Conservation (phyloP, 2,113 vertebrate species). For the Haliaeetus leucogaster region DNA sequence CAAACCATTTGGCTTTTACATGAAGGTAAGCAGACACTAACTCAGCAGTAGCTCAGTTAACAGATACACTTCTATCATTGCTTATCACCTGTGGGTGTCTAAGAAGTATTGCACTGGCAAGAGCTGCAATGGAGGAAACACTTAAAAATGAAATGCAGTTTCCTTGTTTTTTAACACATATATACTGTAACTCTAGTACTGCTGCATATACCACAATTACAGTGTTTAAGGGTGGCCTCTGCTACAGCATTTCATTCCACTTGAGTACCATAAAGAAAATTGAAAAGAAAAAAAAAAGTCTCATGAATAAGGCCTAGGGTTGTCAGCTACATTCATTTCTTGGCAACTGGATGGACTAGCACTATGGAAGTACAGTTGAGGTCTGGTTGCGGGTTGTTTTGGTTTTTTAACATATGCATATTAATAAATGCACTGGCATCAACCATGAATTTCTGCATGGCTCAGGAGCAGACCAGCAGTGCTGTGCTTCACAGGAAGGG, state of each 20-base stretch:
- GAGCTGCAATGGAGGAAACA: not conserved
- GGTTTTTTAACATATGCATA: fast-evolving
- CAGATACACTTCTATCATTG: not conserved
- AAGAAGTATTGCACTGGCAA: not conserved
- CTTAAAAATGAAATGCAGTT: not conserved
- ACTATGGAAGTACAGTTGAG: not conserved
- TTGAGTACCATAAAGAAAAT: not conserved
- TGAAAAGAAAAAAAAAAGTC: not conserved
- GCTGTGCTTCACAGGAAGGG: no score
- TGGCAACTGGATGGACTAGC: not conserved
- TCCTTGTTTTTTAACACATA: not conserved
- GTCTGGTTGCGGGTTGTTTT: not conserved
- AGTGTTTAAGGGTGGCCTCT: not conserved
- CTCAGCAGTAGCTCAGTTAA: not conserved
- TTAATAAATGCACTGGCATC: not conserved
- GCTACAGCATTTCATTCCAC: not conserved
- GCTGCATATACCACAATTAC: not conserved
- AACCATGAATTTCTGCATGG: fast-evolving
- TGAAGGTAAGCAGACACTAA: not conserved
- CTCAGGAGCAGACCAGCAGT: fast-evolving
- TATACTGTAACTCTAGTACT: not conserved
- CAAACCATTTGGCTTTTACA: not conserved
- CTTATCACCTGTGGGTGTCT: not conserved
- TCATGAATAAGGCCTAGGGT: not conserved
- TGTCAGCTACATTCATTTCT: not conserved